Base-by-base conservation (phyloP, 53 echinoderm and acorn worm genomes). In the Zoroaster sp. region DNA sequence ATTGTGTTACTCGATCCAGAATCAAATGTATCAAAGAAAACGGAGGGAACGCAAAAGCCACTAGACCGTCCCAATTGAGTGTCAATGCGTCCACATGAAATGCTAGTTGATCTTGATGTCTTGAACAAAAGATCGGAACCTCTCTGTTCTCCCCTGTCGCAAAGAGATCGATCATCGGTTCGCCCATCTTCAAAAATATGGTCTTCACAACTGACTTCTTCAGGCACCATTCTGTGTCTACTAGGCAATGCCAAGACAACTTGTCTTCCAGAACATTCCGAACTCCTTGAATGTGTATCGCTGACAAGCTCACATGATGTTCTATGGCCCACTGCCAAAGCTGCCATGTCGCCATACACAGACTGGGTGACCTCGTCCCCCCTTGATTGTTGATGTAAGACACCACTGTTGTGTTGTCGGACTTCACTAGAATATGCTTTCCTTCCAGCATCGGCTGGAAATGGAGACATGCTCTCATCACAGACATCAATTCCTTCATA, bases 291-390 rank as follows among this genome's bases (percentile, higher is more conserved):
- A 47, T 46, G 33, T 76, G 76, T 15, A 76, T 47, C 32, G 76
- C 76, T 3, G 76, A 76, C 76, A 76, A 32, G 30, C 32, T 39
- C 18, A 76, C 35, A 12, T 77, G 38, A 77, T 77, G 46, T 1
- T 51, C n/a, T 3, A 77, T 47, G 47, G 47, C 46, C 77, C 54
- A 77, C 17, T 18, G 77, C 77, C 52, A 77, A 36, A 53, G 77
- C 32, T 41, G 46, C 53, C 53, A 53, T 33, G 34, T 47, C 35
- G 77, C 52, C 31, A 75, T 75, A 49, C 75, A 75, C 47, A 75
- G 46, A 20, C 75, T 75, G 75, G 75, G 75, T 45, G 75, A 75
- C 20, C 75, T 46, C 75, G 75, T 45, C 20, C 75, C 51, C 1
- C 49, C 35, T 32, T 40, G 40, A 33, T 32, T 74, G 74, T 74